Base-by-base conservation (phyloP, 2,888 invertebrate species). In the Campoletis raptor region DNA sequence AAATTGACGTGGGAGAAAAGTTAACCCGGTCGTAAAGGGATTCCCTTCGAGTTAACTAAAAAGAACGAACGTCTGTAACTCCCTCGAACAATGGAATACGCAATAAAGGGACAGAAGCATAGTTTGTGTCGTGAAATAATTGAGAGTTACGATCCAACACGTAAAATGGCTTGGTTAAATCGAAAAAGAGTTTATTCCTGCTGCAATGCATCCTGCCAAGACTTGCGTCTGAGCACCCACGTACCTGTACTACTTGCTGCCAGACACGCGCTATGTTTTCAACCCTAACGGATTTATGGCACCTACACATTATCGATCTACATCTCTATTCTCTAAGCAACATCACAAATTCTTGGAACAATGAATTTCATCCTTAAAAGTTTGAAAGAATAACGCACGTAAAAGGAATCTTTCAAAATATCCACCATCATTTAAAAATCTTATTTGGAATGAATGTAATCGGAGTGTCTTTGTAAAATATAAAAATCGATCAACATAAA, bases 71-170 rank as follows among this genome's bases (percentile, higher is more conserved):
- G 83, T 86, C 86, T 88, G 79, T 76, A 18, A 36, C 36, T 36
- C 36, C 52, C 18, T 36, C 48, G 21, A 67, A 79, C 85, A 85
- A 87, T 86, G 89, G 81, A 89, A 89, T 89, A 87, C 87, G 69
- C 83, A 86, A 83, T 83, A 86, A 80, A 83, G 70, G 64, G 80
- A 84, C 36, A 64, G 52, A 24, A 24, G 61, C 66, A 40, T 54
- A 76, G 66, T 48, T 52, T 77, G 83, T 74, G 81, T 85, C 86
- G 90, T 85, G 89, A 87, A 89, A 91, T 92, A 91, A 92, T 92
- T 92, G 91, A 90, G 90, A 92, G 88, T 89, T 91, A 92, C 91
- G 90, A 81, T 15, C 30, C 21, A 52, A 40, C 30, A 45, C 42
- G 74, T 69, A 61, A 21, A 78, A 36, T 21, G n/a, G 7, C 79